A percentile compares a stretch with the other conserved stretches of the same genome.
Conservation (phyloP, 2,888 invertebrate genomes). For the Poecilus cupreus region DNA sequence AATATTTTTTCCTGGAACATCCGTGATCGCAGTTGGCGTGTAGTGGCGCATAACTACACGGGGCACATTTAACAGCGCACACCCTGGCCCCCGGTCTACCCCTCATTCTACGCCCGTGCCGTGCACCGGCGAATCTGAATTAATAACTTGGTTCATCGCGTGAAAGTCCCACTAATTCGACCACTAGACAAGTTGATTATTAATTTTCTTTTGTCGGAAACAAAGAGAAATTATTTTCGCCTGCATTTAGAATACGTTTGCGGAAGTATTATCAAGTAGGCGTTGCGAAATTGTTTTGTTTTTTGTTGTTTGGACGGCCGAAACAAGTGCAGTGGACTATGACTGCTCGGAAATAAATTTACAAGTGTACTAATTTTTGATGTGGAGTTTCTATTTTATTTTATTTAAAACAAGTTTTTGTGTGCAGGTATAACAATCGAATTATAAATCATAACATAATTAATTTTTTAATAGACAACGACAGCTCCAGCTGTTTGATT, state of each 20-base stretch:
- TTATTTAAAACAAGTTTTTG: neutral
- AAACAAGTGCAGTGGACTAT: slow-evolving; percentile 10
- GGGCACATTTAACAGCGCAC: slow-evolving; percentile 41
- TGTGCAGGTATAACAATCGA: neutral
- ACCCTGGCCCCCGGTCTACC: neutral
- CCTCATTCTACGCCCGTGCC: neutral
- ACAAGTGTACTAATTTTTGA: neutral
- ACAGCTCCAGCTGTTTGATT: too few species aligned
- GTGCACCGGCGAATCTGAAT: slow-evolving; percentile 46
- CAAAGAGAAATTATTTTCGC: slow-evolving; percentile 58
- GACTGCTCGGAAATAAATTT: slow-evolving; percentile 1
- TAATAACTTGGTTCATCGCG: slow-evolving; percentile 56
- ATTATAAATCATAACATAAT: neutral
- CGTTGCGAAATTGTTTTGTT: slow-evolving; percentile 43
- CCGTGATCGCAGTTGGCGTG: slow-evolving; percentile 47
- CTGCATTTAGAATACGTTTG: slow-evolving; percentile 47
- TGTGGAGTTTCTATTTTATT: neutral
- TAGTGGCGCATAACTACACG: slow-evolving; percentile 48
- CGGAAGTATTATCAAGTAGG: slow-evolving; percentile 31
- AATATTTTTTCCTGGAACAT: slow-evolving; percentile 49
- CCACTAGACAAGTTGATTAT: slow-evolving; percentile 59
- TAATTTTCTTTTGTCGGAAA: slow-evolving; percentile 59
- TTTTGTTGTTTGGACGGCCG: neutral
- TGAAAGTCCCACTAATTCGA: slow-evolving; percentile 57
- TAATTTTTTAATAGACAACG: too few species aligned